Evolutionary conservation across 2,888 invertebrate genomes (phyloP), one percentile per base, ranked within the genome.

Genomic region (Drosophila flavopinicola): DNA sequence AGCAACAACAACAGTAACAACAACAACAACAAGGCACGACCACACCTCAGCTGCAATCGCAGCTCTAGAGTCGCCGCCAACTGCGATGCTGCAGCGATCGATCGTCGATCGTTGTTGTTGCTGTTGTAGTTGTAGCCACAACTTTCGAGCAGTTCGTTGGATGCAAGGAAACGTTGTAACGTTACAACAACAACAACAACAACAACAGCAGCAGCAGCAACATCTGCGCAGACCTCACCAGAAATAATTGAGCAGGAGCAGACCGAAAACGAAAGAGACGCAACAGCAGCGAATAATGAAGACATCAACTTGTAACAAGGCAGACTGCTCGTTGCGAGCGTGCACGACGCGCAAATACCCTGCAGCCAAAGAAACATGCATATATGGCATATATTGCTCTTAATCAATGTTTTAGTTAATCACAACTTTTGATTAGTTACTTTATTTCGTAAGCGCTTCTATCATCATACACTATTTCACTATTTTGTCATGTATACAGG

Each of bases 301-400:
- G 86, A 86, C 85, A 88, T 86, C 82, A 86, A 88, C 74, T 80
- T 87, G 88, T 88, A 84, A 88, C 83, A 79, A 87, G 73, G 17
- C 6, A 17, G 15, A 9, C 7, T 17, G 27, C n/a, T 17, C n/a
- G 15, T 0, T 6, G 0, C 7, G 3, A 20, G 11, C 17, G 29
- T 20, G 6, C 9, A 6, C 27, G 27, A 42, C 27, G 15, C 7
- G 4, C 3, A 7, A 9, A 44, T 30, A 44, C 44, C 20, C 44
- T 44, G 11, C n/a, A 11, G 4, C 20, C n/a, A 15, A 3, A 15
- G 0, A 5, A 10, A 7, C n/a, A n/a, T n/a, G n/a, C n/a, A n/a
- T n/a, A n/a, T n/a, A n/a, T n/a, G n/a, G n/a, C n/a, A n/a, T n/a
- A n/a, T n/a, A n/a, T n/a, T n/a, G n/a, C n/a, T n/a, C n/a, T n/a